These are phyloP conservation scores for Albula goreensis DNA, from an alignment of 2,113 vertebrate genomes.

Conservation along the genomic window DNA sequence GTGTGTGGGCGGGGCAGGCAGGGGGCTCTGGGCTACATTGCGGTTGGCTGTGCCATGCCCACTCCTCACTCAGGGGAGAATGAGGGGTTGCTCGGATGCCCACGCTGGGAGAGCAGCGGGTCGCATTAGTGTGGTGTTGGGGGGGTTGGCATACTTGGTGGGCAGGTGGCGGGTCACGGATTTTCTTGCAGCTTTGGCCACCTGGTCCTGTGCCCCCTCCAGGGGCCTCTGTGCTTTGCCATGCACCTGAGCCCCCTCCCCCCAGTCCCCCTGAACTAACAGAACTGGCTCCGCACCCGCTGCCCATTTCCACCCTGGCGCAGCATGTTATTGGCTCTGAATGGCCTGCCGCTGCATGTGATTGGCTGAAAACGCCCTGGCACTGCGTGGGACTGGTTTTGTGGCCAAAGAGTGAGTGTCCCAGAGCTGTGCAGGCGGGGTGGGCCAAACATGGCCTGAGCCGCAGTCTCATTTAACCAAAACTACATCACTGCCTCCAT, in stretches of 20 bases:
- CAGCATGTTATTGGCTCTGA: not conserved
- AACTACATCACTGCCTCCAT: no score
- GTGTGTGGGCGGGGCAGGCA: slow-evolving; percentile 10
- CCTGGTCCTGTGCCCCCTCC: not conserved
- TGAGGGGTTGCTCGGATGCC: no score
- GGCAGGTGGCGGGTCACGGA: slow-evolving; percentile 16
- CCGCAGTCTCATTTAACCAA: no score
- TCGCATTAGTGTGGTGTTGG: not conserved
- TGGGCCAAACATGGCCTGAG: no score
- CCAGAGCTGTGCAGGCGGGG: no score
- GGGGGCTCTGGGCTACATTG: no score
- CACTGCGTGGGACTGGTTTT: no score
- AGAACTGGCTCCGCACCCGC: not conserved
- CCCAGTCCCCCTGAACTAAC: no score
- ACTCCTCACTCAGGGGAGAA: not conserved
- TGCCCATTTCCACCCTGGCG: not conserved
- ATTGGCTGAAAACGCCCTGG: no score
- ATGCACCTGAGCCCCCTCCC: not conserved
- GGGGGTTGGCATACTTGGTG: not conserved
- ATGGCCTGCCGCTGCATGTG: no score
- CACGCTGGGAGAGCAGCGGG: slow-evolving; percentile 25
- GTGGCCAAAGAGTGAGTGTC: no score
- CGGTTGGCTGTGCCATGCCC: not conserved
- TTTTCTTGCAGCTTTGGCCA: not conserved
- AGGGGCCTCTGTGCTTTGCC: not conserved